phyloP scores from a whole-genome alignment of 1,140 invertebrate genomes.

The Cherax destructor region DNA sequence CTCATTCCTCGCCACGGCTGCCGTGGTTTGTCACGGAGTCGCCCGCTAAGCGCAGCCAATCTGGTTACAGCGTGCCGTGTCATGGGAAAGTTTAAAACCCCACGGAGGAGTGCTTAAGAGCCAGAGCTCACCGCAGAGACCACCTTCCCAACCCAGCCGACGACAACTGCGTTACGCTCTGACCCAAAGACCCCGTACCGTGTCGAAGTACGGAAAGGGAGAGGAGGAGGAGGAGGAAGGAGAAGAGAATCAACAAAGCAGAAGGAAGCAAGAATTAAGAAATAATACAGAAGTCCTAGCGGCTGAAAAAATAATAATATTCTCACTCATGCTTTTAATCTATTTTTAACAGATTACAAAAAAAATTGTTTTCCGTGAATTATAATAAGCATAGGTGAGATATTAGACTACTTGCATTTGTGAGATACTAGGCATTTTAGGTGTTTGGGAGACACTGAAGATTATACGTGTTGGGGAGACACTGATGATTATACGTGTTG shows the following conservation, averaged over 20 bases:
- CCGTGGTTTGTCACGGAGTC: background rate
- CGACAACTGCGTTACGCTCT: conserved; percentile 8
- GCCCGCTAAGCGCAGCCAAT: conserved; percentile 37
- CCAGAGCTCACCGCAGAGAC: conserved; percentile 18
- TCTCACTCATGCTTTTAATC: no score
- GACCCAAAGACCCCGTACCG: background rate
- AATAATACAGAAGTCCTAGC: no score
- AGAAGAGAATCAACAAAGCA: background rate
- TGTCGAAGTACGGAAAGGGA: background rate
- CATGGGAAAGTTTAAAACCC: conserved; percentile 29
- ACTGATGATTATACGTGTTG: no score
- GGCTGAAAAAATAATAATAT: no score
- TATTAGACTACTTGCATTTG: no score
- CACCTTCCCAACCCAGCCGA: no score
- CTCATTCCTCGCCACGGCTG: background rate
- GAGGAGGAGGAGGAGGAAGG: background rate
- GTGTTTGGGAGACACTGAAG: no score
- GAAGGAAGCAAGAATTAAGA: background rate
- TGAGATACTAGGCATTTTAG: no score
- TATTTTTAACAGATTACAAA: no score
- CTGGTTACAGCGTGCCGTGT: conserved; percentile 18
- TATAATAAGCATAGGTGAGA: no score
- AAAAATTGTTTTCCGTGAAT: no score
- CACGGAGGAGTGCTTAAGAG: background rate
- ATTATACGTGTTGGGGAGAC: no score